Conservation (phyloP, 2,113 vertebrate species). For the Lichenostomus cassidix region DNA sequence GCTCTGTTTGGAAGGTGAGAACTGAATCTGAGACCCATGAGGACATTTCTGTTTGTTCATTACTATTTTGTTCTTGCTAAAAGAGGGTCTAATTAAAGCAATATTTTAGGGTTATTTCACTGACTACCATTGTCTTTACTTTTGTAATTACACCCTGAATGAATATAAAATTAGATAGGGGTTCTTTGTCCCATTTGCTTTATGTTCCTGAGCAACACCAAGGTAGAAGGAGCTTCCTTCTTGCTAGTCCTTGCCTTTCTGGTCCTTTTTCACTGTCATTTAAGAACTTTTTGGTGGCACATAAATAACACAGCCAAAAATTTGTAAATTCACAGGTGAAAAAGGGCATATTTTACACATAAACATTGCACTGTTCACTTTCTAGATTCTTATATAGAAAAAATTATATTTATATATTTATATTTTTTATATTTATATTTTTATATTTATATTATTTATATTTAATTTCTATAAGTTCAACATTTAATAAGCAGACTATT, state of each 20-base stretch:
- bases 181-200: not conserved
- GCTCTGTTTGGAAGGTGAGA: not conserved
- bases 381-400: not conserved
- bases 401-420: too few species aligned
- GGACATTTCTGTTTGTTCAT: not conserved
- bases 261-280: not conserved
- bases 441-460: too few species aligned
- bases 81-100: not conserved
- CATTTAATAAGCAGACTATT: not conserved
- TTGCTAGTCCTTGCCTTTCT: not conserved
- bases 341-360: not conserved
- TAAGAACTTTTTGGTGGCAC: not conserved
- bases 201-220: not conserved
- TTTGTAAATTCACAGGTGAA: not conserved
- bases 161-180: not conserved
- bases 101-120: not conserved
- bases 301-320: not conserved
- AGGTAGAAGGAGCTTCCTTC: not conserved
- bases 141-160: not conserved
- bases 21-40: not conserved
- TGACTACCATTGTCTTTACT: not conserved
- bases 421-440: too few species aligned
- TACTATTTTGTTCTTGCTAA: not conserved
- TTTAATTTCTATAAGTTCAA: not conserved
- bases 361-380: not conserved